Base-by-base conservation (phyloP, 2,797 vertebrate genomes). In the Rallus crepitans region DNA sequence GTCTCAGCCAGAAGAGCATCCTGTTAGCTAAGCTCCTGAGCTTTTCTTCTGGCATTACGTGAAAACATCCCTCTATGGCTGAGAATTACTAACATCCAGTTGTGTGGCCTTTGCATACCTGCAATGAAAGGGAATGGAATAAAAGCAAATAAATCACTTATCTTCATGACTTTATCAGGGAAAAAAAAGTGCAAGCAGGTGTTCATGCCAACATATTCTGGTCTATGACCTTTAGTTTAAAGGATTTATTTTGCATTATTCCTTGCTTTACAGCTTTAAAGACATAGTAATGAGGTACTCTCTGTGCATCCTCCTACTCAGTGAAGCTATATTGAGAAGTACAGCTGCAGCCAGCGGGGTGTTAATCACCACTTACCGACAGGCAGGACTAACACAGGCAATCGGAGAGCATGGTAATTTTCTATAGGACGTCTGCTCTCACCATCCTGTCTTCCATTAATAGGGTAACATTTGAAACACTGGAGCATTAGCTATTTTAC, bases 291-390 rank as follows among this genome's bases (percentile, higher is more conserved):
- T 98, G 98, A 98, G 98, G 97, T 97, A 79, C 97, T 97, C 79
- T 96, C 97, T 97, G 98, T 95, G 96, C 97, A 97, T 96, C 94
- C 96, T 97, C 98, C 97, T 97, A 96, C 97, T 98, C 97, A 92
- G 73, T 97, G 94, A 97, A 97, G 96, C 96, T 94, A 95, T 87
- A 73, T 71, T 83, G 91, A 92, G 96, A 91, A 91, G 94, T 98
- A 96, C 98, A 98, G 98, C 98, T 98, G 98, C 97, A 97, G 97
- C 92, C 98, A 98, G 98, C 93, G 23, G 98, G 98, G 93, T 97
- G 97, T 97, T 98, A 98, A 98, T 99, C 98, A 98, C 97, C 97
- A 95, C 97, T 98, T 98, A 97, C 96, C 76, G 91, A 82, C 96
- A 95, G 95, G 96, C 88, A 96, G 90, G 94, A 87, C 95, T 95